Evolutionary conservation across 2,888 invertebrate species (phyloP).

Genomic region (Tachystola acroxantha): DNA sequence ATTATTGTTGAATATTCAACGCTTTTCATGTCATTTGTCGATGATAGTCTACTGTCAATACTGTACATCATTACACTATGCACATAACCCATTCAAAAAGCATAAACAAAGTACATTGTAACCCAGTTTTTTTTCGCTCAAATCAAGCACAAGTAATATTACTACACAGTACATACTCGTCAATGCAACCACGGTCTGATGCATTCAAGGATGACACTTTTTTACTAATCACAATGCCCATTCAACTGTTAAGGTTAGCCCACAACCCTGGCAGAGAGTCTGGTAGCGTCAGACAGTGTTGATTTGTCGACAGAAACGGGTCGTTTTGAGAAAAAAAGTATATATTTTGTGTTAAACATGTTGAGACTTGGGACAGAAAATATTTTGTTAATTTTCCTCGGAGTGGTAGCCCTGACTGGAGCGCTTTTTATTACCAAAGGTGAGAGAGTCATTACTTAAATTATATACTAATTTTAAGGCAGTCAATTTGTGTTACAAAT

Average conservation of each 20-base stretch:
- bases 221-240: constrained; percentile 42
- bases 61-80: no score
- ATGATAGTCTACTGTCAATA: no score
- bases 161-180: constrained; percentile 11
- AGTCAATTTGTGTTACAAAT: no score
- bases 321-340: constrained; percentile 15
- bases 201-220: constrained; percentile 64
- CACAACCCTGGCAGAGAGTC: constrained; percentile 24
- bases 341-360: constrained; percentile 18
- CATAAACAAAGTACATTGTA: background rate
- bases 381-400: constrained; percentile 28
- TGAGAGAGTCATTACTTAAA: constrained; percentile 21
- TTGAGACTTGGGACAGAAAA: constrained; percentile 15
- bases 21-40: no score
- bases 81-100: constrained; percentile 1
- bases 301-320: constrained; percentile 19
- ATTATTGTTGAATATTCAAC: no score
- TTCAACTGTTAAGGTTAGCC: constrained; percentile 45
- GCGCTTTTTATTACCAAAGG: constrained; percentile 53
- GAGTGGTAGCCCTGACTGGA: constrained; percentile 28
- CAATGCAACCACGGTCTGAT: constrained; percentile 35
- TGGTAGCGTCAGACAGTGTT: constrained; percentile 21
- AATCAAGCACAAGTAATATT: constrained; percentile 6
- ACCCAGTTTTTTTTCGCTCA: constrained; percentile 5
- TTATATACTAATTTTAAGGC: background rate